Base-by-base conservation (phyloP, 2,113 vertebrate genomes). In the Speoplatyrhinus poulsoni region DNA sequence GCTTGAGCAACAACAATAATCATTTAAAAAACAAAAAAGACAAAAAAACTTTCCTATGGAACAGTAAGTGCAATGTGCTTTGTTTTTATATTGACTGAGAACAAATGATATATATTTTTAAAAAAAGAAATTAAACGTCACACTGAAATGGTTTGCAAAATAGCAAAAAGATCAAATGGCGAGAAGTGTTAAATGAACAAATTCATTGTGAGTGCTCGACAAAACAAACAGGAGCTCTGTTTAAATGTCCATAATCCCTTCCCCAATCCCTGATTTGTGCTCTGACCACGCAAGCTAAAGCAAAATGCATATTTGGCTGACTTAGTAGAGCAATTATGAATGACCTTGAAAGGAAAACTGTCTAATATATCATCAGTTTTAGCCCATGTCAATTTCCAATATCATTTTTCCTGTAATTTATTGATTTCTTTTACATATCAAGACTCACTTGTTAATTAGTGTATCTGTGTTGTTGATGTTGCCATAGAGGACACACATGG, bases 71-170 rank as follows among this genome's bases (percentile, higher is more conserved):
- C 91, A 93, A 93, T 93, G 93, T 93, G 93, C 91, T 93, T 94
- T 90, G 89, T 93, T 94, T 94, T 94, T 94, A 93, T 94, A 94
- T 94, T 92, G 92, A 94, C 92, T 93, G 90, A 93, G 91, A 93
- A 93, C 93, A 94, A 92, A 93, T 93, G 87, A 93, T 93, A 93
- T 93, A 94, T 94, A 94, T 94, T 93, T 94, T 94, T 91, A 58
- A 93, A 92, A 94, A 93, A 93, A 92, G 75, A 92, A 93, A 90
- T 90, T 88, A 94, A 93, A 92, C 82, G 87, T 93, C 90, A 93
- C 90, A 93, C 90, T 92, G 90, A 92, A 93, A 92, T 87, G 88
- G 92, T 93, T 92, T 89, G 92, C 85, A 64, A 88, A 91, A 86
- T 58, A 83, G 88, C 63, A 87, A 91, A 89, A 91, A 89, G 89